Conservation (phyloP, 2,113 vertebrate genomes). For the Corapipo altera region DNA sequence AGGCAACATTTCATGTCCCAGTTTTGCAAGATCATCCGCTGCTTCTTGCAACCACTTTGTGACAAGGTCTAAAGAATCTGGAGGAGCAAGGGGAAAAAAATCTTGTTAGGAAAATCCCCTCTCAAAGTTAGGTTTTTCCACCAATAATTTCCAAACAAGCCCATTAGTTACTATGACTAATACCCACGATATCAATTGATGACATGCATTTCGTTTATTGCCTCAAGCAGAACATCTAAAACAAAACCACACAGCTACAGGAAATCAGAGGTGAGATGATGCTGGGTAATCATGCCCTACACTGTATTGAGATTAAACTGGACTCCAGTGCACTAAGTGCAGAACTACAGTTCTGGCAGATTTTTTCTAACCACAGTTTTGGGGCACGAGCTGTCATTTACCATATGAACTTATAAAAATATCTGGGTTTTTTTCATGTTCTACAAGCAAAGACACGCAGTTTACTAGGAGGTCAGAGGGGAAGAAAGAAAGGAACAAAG, state of each 20-base stretch:
- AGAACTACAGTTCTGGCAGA: background rate
- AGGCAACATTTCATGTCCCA: constrained; percentile 26
- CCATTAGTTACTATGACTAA: background rate
- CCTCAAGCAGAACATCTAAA: constrained; percentile 4
- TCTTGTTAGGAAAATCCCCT: background rate
- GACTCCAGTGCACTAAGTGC: background rate
- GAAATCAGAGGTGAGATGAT: background rate
- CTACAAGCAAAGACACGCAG: constrained; percentile 12
- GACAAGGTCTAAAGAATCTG: constrained; percentile 91
- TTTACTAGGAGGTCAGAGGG: constrained; percentile 34
- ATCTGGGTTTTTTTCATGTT: background rate
- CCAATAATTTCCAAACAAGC: background rate
- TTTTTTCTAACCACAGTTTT: background rate
- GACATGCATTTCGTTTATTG: constrained; percentile 17
- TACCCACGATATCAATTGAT: background rate
- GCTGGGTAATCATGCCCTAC: background rate
- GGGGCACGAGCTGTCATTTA: background rate
- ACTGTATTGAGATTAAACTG: background rate
- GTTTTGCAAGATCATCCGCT: constrained; percentile 69
- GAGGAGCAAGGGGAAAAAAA: background rate
- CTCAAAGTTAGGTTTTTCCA: background rate
- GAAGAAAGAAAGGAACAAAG: constrained; percentile 61
- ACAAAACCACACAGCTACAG: background rate
- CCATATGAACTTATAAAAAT: background rate
- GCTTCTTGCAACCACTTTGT: constrained; percentile 90